A percentile compares a stretch with the other conserved stretches of the same genome.
Conservation (phyloP, 2,113 vertebrate genomes). For the Paradoxurus hermaphroditus region DNA sequence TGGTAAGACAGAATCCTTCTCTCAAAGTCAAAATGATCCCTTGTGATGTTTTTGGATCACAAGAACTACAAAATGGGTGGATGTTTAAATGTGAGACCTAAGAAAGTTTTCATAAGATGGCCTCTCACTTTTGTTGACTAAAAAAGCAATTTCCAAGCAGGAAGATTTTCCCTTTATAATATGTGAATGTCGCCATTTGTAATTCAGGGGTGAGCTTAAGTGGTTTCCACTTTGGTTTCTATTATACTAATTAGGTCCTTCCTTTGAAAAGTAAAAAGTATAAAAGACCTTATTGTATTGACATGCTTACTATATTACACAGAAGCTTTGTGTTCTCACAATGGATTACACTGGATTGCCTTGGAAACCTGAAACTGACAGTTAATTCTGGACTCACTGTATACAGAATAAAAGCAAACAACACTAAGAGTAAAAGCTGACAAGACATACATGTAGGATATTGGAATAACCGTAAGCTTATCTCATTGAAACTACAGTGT, state of each 20-base stretch:
- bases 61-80: background rate
- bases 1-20: conserved; percentile 24
- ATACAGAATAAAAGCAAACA: background rate
- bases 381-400: background rate
- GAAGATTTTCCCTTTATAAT: background rate
- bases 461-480: background rate
- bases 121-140: background rate
- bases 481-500: background rate
- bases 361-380: background rate
- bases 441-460: background rate
- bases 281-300: background rate
- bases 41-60: background rate
- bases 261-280: background rate
- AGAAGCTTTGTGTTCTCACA: background rate
- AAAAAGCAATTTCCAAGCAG: background rate
- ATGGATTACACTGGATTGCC: background rate
- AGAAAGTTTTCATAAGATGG: background rate
- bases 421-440: background rate
- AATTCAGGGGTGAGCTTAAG: background rate
- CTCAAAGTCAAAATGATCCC: conserved; percentile 52
- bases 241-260: background rate
- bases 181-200: background rate
- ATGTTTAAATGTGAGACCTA: background rate
- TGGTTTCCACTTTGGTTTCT: background rate
- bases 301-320: background rate